phyloP scores from a whole-genome alignment of 2,888 invertebrate genomes.

The Iphiclides podalirius region DNA sequence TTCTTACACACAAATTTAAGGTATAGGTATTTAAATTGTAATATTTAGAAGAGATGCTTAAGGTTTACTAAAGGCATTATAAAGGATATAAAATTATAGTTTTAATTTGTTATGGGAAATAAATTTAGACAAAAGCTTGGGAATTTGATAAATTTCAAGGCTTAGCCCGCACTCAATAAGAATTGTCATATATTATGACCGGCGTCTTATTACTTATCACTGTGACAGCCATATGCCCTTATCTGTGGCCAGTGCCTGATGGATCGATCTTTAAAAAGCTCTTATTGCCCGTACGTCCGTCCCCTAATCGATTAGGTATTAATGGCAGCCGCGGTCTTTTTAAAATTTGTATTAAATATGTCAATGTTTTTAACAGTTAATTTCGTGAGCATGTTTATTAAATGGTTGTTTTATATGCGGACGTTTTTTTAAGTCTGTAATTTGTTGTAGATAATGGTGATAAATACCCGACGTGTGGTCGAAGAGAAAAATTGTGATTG shows the following conservation, averaged over 20 bases:
- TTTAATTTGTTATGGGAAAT: too few relatives aligned
- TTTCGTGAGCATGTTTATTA: slow-evolving; percentile 23
- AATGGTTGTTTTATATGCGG: slow-evolving; percentile 15
- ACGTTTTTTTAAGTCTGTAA: slow-evolving; percentile 15
- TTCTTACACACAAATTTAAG: too few relatives aligned
- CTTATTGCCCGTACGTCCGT: slow-evolving; percentile 48
- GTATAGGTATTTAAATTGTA: too few relatives aligned
- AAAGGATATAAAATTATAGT: too few relatives aligned
- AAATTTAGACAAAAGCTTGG: too few relatives aligned
- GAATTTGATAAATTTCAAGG: too few relatives aligned
- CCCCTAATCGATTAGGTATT: slow-evolving; percentile 58
- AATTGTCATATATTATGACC: slow-evolving; percentile 25
- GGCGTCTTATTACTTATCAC: slow-evolving; percentile 62
- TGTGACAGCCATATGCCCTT: slow-evolving; percentile 67
- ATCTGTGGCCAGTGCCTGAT: slow-evolving; percentile 62
- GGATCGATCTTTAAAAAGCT: slow-evolving; percentile 67
- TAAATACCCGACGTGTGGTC: slow-evolving; percentile 9
- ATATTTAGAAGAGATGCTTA: too few relatives aligned
- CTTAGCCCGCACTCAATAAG: slow-evolving; percentile 16
- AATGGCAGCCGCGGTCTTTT: slow-evolving; percentile 49
- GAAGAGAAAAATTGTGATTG: neutral
- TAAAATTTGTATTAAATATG: slow-evolving; percentile 42
- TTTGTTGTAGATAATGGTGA: slow-evolving; percentile 19
- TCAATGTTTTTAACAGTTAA: slow-evolving; percentile 32
- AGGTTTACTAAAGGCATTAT: too few relatives aligned